Base-by-base conservation (phyloP, 2,888 invertebrate genomes). In the Caradrina clavipalpis region DNA sequence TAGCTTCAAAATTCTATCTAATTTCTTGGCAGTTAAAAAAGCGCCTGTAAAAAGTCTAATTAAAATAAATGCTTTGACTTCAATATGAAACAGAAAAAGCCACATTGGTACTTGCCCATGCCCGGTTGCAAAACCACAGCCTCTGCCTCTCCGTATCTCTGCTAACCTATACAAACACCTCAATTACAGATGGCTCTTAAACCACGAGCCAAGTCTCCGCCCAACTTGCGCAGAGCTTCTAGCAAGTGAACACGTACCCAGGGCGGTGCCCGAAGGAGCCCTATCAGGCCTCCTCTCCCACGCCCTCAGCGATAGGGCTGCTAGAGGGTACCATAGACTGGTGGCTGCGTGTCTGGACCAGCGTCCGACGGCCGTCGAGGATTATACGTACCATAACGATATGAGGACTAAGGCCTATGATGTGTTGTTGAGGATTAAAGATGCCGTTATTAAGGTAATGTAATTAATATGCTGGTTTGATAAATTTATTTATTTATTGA, bases 211-310 rank as follows among this genome's bases (percentile, higher is more conserved):
- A 0, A 96, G 97, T 45, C 95, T 97, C 80, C 96, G 99, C 6
- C 99, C 99, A 0, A 98, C 98, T 0, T 98, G 99, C 8, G 97
- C 97, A 51, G 98, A 99, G 88, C 95, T 99, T 2, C 94, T 99
- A 0, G 96, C 97, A 45, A 98, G 98, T 0, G 97, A 98, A 70
- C 97, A 98, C 82, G 96, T 99, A 4, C 99, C 99, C 0, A 98
- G 99, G 0, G 97, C 98, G 0, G 96, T 99, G n/a, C 98, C 98
- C 86, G 98, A 99, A 80, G 97, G 97, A 0, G 98, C 98, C 76
- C 91, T 99, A 1, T 97, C 98, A 62, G 98, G 98, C 81, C 97
- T 98, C 87, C 95, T 99, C 17, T 96, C 98, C 0, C 98, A 98
- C 81, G 98, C 98, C 0, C 95, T 99, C 1, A 97, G 97, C 17